Conservation (phyloP, 2,113 vertebrate species). For the Calidris pugnax region DNA sequence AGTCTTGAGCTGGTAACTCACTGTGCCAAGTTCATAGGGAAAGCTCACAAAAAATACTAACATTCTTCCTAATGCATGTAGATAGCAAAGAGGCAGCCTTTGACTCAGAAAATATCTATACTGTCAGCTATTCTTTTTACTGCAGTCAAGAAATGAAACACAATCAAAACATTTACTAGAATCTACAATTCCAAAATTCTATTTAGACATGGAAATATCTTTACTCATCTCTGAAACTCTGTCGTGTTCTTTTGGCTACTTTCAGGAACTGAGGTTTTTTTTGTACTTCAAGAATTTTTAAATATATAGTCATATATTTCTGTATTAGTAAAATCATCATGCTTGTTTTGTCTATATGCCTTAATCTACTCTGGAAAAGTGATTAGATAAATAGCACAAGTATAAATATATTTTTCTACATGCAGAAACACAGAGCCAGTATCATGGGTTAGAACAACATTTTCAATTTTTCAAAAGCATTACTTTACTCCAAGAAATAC, state of each 20-base stretch:
- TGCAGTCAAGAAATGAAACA: background rate
- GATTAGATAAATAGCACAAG: background rate
- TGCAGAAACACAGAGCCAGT: background rate
- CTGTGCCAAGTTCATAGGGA: background rate
- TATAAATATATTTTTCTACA: background rate
- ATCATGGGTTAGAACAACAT: slow-evolving; percentile 1
- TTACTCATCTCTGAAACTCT: background rate
- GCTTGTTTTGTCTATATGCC: background rate
- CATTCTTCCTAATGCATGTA: background rate
- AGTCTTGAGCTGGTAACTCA: background rate
- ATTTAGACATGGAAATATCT: background rate
- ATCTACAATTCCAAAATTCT: background rate
- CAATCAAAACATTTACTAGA: background rate
- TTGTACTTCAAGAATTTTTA: background rate
- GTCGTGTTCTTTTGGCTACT: background rate
- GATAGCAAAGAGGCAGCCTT: background rate
- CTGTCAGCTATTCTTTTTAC: background rate
- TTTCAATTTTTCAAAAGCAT: background rate
- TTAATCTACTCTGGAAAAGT: background rate
- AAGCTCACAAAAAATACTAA: background rate
- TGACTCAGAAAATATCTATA: background rate
- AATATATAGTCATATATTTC: background rate
- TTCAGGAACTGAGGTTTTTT: background rate
- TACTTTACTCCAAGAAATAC: slow-evolving; percentile 15
- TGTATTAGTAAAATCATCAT: background rate